Percentiles rank a stretch among this genome's conserved stretches.
Evolutionary conservation across 2,888 invertebrate genomes (phyloP).

Genomic region (Euzophera pinguis): DNA sequence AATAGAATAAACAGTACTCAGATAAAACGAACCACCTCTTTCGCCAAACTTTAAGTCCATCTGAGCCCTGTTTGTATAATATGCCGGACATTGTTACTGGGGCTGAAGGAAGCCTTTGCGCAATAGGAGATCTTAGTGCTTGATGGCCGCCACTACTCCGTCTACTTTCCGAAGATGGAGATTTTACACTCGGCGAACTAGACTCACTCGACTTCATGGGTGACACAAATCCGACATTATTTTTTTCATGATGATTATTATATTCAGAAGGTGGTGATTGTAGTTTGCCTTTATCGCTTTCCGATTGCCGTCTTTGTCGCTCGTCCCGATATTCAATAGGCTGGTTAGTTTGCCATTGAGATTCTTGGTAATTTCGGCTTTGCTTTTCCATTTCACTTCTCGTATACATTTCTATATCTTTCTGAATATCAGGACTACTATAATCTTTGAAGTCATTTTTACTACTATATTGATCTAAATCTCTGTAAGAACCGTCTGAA

Average conservation of each 20-base stretch:
- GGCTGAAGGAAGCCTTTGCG: slow-evolving; percentile 90
- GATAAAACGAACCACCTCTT: slow-evolving; percentile 96
- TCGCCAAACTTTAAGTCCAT: slow-evolving; percentile 96
- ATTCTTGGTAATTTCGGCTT: slow-evolving; percentile 56
- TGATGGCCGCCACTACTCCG: slow-evolving; percentile 77
- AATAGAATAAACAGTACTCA: slow-evolving; percentile 96
- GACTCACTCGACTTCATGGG: slow-evolving; percentile 75
- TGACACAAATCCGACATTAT: slow-evolving; percentile 47
- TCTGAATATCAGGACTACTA: slow-evolving; percentile 62
- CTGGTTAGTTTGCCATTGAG: slow-evolving; percentile 64
- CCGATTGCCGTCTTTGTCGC: slow-evolving; percentile 49
- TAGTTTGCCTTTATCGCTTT: slow-evolving; percentile 52
- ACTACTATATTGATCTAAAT: slow-evolving; percentile 68
- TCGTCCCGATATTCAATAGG: slow-evolving; percentile 58
- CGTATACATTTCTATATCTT: slow-evolving; percentile 58
- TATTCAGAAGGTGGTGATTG: slow-evolving; percentile 59
- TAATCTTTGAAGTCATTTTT: slow-evolving; percentile 68
- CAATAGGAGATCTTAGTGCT: slow-evolving; percentile 88
- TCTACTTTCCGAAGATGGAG: slow-evolving; percentile 72
- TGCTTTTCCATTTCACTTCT: slow-evolving; percentile 66
- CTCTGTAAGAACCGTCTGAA: slow-evolving; percentile 69
- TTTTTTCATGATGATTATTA: slow-evolving; percentile 52
- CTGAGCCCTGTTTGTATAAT: slow-evolving; percentile 95
- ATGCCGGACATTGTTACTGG: slow-evolving; percentile 93
- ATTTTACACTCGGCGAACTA: slow-evolving; percentile 68